Conservation (phyloP, 2,888 invertebrate species). For the Taphrorychus bicolor region DNA sequence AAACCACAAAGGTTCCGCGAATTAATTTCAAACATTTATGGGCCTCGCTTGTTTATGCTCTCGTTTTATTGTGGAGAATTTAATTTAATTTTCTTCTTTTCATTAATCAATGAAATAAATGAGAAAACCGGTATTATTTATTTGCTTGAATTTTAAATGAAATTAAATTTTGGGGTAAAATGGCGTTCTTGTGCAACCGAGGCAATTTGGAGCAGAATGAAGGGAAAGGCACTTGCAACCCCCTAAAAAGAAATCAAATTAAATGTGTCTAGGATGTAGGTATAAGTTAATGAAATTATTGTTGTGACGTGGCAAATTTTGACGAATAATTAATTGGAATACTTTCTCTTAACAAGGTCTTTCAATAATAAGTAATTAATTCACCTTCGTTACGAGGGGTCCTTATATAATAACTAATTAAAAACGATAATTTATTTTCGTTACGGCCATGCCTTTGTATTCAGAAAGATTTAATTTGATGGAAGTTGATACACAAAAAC, state of each 20-base stretch:
- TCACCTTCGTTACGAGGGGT: background rate
- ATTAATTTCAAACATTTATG: slow-evolving; percentile 32
- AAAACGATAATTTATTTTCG: background rate
- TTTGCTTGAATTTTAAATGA: slow-evolving; percentile 24
- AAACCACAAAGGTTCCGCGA: slow-evolving; percentile 14
- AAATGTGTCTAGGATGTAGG: background rate
- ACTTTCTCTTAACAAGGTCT: background rate
- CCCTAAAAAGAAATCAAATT: background rate
- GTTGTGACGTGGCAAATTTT: background rate
- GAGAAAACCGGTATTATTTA: slow-evolving; percentile 28
- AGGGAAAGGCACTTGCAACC: background rate
- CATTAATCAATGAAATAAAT: slow-evolving; percentile 31
- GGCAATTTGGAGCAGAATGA: background rate
- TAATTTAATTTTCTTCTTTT: slow-evolving; percentile 30
- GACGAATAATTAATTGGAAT: background rate
- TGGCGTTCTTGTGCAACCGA: background rate
- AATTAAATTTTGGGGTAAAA: slow-evolving; percentile 28
- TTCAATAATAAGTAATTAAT: background rate
- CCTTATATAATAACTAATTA: background rate
- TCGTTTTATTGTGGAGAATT: slow-evolving; percentile 26
- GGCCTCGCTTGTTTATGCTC: slow-evolving; percentile 11
- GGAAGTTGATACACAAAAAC: too few species aligned
- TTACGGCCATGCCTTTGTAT: background rate
- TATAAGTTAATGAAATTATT: background rate
- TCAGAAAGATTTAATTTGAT: background rate